Evolutionary conservation across 2,113 vertebrate genomes (phyloP).

Genomic region (Nothoprocta perdicaria): DNA sequence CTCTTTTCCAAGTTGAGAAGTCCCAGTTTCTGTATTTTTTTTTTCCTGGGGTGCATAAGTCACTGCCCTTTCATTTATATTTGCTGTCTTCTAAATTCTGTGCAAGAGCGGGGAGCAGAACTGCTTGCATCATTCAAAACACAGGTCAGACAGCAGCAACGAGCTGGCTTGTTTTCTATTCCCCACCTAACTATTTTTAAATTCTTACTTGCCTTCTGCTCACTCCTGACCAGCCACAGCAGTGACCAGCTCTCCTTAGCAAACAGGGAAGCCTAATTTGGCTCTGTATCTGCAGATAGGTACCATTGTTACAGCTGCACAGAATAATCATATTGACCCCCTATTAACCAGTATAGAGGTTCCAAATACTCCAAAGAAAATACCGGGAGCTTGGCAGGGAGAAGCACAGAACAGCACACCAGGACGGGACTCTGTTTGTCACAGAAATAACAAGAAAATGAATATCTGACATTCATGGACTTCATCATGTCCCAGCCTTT

Average conservation of each 20-base stretch:
- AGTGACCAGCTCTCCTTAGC: neutral
- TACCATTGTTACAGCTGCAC: neutral
- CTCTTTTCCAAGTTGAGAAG: neutral
- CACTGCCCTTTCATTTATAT: neutral
- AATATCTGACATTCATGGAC: neutral
- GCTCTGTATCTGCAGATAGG: neutral
- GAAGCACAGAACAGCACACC: neutral
- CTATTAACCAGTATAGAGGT: neutral
- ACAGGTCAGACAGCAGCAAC: neutral
- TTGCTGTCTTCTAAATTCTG: neutral
- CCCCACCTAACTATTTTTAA: neutral
- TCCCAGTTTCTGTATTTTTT: neutral
- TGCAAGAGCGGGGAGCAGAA: fast-evolving
- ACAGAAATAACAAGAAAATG: neutral
- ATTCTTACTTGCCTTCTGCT: neutral
- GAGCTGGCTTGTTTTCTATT: neutral
- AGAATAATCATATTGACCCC: neutral
- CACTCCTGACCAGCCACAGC: neutral
- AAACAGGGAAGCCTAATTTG: neutral
- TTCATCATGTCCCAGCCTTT: neutral
- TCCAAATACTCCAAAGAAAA: neutral
- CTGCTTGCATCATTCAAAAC: neutral
- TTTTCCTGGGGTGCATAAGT: neutral
- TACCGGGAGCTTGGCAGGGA: neutral
- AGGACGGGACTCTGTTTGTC: neutral